Conservation (phyloP, 2,113 vertebrate species). For the Lycocorax pyrrhopterus region DNA sequence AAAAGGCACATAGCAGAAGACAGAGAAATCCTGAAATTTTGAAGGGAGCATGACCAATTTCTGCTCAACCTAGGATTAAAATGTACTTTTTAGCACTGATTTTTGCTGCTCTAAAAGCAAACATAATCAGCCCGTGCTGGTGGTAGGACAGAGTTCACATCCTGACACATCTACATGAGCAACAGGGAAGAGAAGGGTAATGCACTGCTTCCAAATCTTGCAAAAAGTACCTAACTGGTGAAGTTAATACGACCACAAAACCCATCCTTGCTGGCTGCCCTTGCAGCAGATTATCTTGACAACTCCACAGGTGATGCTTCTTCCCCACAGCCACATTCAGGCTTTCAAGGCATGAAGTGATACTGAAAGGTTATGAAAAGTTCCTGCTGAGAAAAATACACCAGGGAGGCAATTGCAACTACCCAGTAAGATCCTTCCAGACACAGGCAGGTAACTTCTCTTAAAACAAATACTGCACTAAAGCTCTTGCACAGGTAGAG, state of each 20-base stretch:
- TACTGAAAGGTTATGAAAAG: conserved; percentile 16
- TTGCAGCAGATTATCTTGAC: conserved; percentile 15
- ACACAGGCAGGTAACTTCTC: neutral
- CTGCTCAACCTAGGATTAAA: neutral
- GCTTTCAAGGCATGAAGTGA: neutral
- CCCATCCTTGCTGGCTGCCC: neutral
- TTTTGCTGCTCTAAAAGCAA: neutral
- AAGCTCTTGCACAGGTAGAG: neutral
- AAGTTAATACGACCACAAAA: neutral
- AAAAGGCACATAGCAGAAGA: neutral
- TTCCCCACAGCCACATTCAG: neutral
- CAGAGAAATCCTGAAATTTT: neutral
- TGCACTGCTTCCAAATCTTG: neutral
- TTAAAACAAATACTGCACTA: neutral
- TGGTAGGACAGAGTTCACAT: neutral
- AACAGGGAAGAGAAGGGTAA: neutral
- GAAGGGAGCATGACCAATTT: neutral
- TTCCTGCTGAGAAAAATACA: neutral
- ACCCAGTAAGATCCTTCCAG: neutral
- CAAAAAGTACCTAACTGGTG: neutral
- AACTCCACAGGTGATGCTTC: neutral
- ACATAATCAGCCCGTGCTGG: neutral
- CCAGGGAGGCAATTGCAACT: neutral
- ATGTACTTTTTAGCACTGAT: neutral
- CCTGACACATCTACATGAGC: neutral